phyloP scores from a whole-genome alignment of 1,140 invertebrate genomes.

The Spodoptera litura region DNA sequence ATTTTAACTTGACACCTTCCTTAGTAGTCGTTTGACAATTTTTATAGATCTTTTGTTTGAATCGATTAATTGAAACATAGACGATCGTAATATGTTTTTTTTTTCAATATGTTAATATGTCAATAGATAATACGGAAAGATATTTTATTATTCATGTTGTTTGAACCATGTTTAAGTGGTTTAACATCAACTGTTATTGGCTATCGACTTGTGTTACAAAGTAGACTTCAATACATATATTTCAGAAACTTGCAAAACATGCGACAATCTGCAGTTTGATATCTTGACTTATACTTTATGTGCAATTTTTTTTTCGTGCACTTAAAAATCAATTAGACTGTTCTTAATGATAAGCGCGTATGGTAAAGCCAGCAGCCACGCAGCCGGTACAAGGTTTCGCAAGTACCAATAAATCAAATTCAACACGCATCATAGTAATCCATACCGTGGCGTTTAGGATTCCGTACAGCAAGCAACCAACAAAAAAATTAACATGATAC shows the following conservation, averaged over 20 bases:
- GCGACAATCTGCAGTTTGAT: too few relatives aligned
- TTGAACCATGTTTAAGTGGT: background rate
- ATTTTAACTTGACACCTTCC: constrained; percentile 44
- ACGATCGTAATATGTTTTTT: constrained; percentile 14
- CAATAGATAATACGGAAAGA: background rate
- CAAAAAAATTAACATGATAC: constrained; percentile 34
- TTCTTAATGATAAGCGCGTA: background rate
- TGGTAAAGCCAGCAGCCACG: constrained; percentile 12
- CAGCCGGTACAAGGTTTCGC: background rate
- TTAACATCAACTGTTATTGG: background rate
- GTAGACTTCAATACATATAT: too few relatives aligned
- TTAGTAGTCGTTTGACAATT: constrained; percentile 40
- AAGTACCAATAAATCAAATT: constrained; percentile 29
- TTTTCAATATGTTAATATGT: constrained; percentile 10
- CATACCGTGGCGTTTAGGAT: constrained; percentile 28
- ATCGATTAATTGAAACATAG: constrained; percentile 24
- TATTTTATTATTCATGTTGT: background rate
- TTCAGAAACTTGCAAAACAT: too few relatives aligned
- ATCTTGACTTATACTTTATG: too few relatives aligned
- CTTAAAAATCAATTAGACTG: too few relatives aligned
- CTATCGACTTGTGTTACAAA: background rate
- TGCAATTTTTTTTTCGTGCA: too few relatives aligned
- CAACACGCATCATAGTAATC: constrained; percentile 37
- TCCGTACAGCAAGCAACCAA: constrained; percentile 7
- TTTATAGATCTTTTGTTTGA: constrained; percentile 19